Conservation (phyloP, 1,140 invertebrate genomes). For the Leguminivora glycinivorella region DNA sequence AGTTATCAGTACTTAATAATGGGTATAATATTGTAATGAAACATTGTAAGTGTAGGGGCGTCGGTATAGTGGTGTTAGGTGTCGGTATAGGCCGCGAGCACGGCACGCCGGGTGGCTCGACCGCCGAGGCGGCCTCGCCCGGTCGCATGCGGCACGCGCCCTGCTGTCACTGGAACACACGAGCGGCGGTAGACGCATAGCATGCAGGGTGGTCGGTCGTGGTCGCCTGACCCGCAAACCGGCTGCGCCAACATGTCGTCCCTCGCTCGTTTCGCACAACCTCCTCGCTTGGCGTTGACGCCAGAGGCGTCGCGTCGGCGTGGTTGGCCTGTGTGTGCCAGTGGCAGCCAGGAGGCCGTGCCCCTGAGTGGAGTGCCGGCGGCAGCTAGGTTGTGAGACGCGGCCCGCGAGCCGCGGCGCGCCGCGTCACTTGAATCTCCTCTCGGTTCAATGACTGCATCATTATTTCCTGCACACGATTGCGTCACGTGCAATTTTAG, state of each 20-base stretch:
- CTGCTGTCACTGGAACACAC: background rate
- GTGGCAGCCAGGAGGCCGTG: background rate
- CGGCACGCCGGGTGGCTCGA: constrained; percentile 24
- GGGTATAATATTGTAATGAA: constrained; percentile 58
- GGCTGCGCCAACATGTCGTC: no score
- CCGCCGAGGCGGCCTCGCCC: background rate
- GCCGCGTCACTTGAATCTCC: constrained; percentile 69
- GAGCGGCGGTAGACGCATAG: background rate
- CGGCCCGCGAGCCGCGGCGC: constrained; percentile 43
- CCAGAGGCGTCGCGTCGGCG: no score
- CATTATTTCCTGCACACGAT: constrained; percentile 72
- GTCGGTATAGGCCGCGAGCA: constrained; percentile 36
- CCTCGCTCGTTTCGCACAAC: no score
- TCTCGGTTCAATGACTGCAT: constrained; percentile 71
- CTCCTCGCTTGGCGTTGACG: no score
- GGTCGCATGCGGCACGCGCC: background rate
- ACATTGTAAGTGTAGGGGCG: constrained; percentile 60
- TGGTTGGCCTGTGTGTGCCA: background rate
- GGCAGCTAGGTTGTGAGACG: constrained; percentile 63
- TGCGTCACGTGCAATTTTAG: constrained; percentile 76
- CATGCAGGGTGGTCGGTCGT: no score
- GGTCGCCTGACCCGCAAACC: no score
- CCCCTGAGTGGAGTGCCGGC: background rate
- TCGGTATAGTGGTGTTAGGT: constrained; percentile 62
- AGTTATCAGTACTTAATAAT: constrained; percentile 76